Conservation (phyloP, 2,888 invertebrate species). For the Acronicta leporina region DNA sequence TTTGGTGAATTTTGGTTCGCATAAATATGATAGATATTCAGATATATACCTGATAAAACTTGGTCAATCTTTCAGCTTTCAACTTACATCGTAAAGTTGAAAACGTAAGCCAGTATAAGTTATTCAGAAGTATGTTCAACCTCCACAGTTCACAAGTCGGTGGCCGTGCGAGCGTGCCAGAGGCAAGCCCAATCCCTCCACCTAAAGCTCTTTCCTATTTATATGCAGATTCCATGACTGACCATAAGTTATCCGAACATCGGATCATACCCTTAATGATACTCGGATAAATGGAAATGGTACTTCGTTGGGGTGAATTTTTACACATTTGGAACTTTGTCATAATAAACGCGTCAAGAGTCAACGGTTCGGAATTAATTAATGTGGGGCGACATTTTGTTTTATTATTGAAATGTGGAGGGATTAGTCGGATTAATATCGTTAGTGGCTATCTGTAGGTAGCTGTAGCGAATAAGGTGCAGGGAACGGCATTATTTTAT, state of each 20-base stretch:
- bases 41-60: slow-evolving; percentile 26
- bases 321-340: slow-evolving; percentile 72
- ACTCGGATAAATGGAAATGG: slow-evolving; percentile 81
- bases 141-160: slow-evolving; percentile 40
- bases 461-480: slow-evolving; percentile 28
- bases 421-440: slow-evolving; percentile 75
- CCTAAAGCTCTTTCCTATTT: slow-evolving; percentile 81
- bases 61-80: slow-evolving; percentile 31
- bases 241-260: slow-evolving; percentile 87
- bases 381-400: slow-evolving; percentile 80
- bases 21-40: too few relatives aligned
- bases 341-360: slow-evolving; percentile 68
- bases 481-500: slow-evolving; percentile 14
- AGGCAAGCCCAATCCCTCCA: slow-evolving; percentile 63
- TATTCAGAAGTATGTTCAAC: slow-evolving; percentile 43
- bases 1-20: too few relatives aligned
- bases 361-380: slow-evolving; percentile 84
- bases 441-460: slow-evolving; percentile 53
- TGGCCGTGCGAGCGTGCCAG: slow-evolving; percentile 37
- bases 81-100: slow-evolving; percentile 35
- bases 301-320: slow-evolving; percentile 67
- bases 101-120: slow-evolving; percentile 37
- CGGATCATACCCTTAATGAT: slow-evolving; percentile 86
- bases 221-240: slow-evolving; percentile 87
- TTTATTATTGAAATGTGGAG: slow-evolving; percentile 78